Evolutionary conservation across 2,888 invertebrate species (phyloP).

Genomic region (Syrista parreyssii): DNA sequence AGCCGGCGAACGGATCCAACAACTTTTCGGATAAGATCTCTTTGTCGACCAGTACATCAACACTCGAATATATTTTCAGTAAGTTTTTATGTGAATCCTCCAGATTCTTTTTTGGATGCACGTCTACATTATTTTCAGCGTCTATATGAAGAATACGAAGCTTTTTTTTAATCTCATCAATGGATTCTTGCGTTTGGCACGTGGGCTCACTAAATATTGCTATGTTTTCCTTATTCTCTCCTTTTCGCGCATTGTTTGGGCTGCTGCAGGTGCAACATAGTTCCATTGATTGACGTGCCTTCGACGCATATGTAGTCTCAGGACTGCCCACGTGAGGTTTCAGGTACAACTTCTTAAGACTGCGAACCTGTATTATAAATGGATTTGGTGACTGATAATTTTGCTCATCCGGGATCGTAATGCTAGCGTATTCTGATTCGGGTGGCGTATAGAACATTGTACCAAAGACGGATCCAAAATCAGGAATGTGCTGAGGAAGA

Average conservation of each 20-base stretch:
- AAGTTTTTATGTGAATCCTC: background rate
- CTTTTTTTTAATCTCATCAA: conserved; percentile 46
- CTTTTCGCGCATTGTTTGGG: background rate
- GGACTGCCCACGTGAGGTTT: conserved; percentile 52
- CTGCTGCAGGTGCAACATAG: background rate
- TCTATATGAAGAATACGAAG: conserved; percentile 21
- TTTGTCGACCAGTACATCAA: too few species aligned
- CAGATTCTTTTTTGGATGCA: background rate
- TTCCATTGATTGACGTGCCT: background rate
- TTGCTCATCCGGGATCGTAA: background rate
- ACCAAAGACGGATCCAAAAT: background rate
- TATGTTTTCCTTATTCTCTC: background rate
- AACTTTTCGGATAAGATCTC: background rate
- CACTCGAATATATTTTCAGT: too few species aligned
- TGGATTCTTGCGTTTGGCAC: background rate
- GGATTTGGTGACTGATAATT: conserved; percentile 51
- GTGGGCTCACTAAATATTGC: background rate
- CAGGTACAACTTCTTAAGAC: conserved; percentile 46
- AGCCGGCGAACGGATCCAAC: background rate
- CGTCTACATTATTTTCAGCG: background rate
- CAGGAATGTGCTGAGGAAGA: background rate
- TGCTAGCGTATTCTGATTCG: background rate
- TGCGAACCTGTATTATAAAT: conserved; percentile 40
- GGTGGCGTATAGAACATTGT: conserved; percentile 14
- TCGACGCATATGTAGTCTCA: conserved; percentile 39